Conservation (phyloP, 2,797 vertebrate species). For the Chelonia mydas region DNA sequence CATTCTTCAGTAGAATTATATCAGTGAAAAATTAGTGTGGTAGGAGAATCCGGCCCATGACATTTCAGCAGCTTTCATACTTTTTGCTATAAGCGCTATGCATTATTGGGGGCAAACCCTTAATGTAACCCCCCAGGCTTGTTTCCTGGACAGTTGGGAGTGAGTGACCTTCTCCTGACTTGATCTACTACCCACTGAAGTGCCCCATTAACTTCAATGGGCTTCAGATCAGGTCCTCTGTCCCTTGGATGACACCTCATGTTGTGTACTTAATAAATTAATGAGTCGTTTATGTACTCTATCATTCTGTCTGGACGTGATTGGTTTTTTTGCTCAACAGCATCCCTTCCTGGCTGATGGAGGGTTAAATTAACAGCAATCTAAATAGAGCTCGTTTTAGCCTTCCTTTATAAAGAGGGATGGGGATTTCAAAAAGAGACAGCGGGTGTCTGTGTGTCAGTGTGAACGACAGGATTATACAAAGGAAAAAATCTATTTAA, state of each 20-base stretch:
- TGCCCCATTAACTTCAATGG: background rate
- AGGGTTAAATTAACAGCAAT: background rate
- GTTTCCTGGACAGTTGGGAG: background rate
- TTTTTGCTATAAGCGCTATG: background rate
- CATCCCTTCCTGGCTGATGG: background rate
- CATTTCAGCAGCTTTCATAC: background rate
- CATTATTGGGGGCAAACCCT: background rate
- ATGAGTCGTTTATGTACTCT: background rate
- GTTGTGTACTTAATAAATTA: background rate
- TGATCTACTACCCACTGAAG: background rate
- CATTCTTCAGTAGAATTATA: background rate
- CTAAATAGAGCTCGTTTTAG: background rate
- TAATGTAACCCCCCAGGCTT: background rate
- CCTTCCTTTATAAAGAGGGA: background rate
- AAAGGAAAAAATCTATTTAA: background rate
- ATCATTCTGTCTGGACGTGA: background rate
- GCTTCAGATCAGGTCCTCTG: background rate
- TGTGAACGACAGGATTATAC: background rate
- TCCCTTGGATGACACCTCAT: background rate
- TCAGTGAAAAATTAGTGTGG: background rate
- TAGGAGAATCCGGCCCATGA: background rate
- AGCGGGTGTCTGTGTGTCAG: background rate
- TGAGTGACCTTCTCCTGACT: background rate
- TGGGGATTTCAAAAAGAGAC: background rate
- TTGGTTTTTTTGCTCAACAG: background rate